Evolutionary conservation across 2,888 invertebrate genomes (phyloP), one percentile per base, ranked within the genome.

Genomic region (Lycia hirtaria): DNA sequence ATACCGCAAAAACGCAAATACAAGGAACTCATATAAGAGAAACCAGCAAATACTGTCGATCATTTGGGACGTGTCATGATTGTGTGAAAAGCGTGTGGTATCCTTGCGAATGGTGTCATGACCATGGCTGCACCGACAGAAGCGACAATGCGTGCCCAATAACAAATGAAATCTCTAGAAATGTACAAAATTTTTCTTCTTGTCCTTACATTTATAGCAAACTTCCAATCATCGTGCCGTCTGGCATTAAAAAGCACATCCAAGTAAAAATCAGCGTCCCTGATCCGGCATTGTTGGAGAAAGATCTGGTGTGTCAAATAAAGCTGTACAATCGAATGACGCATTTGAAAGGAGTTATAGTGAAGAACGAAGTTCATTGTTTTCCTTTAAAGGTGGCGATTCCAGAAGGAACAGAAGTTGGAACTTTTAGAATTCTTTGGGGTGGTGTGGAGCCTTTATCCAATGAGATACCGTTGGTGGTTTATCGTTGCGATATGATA

Each of bases 41-140:
- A 2, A 56, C 67, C 5, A 32, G 15, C 2, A 52, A 38, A 19
- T 78, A 76, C 19, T 83, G 82, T 41, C 58, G 51, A 9, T 64
- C 73, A 0, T 74, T 76, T 33, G 54, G 44, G 2, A 72, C 69
- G 1, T 83, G 82, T 47, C 48, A 44, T 3, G 76, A 79, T 35
- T 85, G 83, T 56, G 59, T 73, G 0, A 73, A 65, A 43, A 75
- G 69, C 28, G 35, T 58, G 1, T 65, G 66, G 62, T 68, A 64
- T 40, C 61, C 64, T 4, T 85, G 83, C 55, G 67, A 66, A 1
- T 85, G 83, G 83, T 83, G 83, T 43, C 83, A 84, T 49, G 64
- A 76, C 28, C 66, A 61, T 9, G 83, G 83, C 2, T 83, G 83
- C 43, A 76, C 75, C 0, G 62, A 71, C 22, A 69, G 52, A 33